Base-by-base conservation (phyloP, 2,113 vertebrate species). In the Trochalopteron elliotii region DNA sequence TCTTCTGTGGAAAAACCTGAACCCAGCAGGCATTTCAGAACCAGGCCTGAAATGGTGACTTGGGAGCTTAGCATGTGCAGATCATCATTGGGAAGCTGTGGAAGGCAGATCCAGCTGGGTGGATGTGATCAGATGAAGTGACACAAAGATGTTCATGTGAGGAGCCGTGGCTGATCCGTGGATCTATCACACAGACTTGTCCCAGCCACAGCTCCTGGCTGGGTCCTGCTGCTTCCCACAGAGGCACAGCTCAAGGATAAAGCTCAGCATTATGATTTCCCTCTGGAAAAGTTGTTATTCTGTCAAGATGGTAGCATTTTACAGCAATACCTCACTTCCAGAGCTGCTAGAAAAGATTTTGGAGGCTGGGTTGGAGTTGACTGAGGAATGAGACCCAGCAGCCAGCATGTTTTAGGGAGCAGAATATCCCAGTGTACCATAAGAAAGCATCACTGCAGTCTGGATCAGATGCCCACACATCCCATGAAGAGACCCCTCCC, bases 31-130 rank as follows among this genome's bases (percentile, higher is more conserved):
- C 1, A 1, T 11, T 28, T 8, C 10, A 0, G 70, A 59, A 79
- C 4, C 50, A 20, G 65, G 10, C 8, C 75, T 1, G 1, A n/a
- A n/a, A n/a, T 3, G 2, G 9, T 4, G 77, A 11, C 7, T 12
- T 0, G 1, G 84, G 52, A 52, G 65, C 64, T 47, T 0, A 0
- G 45, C 11, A 28, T 7, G 3, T 2, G 57, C 3, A 52, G 69
- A 1, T 60, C 22, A 42, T 47, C 42, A 9, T 3, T 0, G 0
- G 33, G 5, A 22, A 12, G 47, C 49, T 7, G 37, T 10, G 57
- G 79, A 3, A 39, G 60, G 5, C 56, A 55, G 74, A 2, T 4
- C 2, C 57, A 28, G 9, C 0, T 28, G 65, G 56, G 45, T 24
- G 65, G 30, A 2, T 12, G 56, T 19, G 45, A 31, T 24, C 37